phyloP scores from a whole-genome alignment of 1,140 invertebrate genomes.

The Saccostrea glomerata region DNA sequence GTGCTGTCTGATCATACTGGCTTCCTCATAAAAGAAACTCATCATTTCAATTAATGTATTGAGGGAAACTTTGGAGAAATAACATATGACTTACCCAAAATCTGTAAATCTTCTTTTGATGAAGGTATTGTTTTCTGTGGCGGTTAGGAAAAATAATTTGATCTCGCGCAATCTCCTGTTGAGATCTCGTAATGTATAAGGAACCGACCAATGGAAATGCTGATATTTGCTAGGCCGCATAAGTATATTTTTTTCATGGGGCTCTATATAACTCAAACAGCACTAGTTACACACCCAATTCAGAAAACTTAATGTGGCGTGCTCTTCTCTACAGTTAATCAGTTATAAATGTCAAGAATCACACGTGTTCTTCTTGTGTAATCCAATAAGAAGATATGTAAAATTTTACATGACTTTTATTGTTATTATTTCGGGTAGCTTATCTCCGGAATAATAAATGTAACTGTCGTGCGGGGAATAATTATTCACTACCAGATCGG shows the following conservation, averaged over 20 bases:
- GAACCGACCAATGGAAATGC: constrained; percentile 25
- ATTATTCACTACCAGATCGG: constrained; percentile 4
- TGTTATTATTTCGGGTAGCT: constrained; percentile 28
- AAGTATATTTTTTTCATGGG: constrained; percentile 35
- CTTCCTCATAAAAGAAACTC: constrained; percentile 24
- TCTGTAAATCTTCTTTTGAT: constrained; percentile 29
- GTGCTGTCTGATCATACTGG: background rate
- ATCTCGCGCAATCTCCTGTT: constrained; percentile 26
- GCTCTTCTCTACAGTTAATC: constrained; percentile 26
- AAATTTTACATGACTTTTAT: constrained; percentile 26
- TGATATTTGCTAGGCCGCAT: background rate
- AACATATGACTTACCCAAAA: constrained; percentile 21
- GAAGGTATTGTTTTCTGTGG: constrained; percentile 30
- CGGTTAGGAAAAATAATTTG: constrained; percentile 34
- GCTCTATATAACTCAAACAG: constrained; percentile 12
- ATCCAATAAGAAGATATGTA: constrained; percentile 33
- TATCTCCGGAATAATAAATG: background rate
- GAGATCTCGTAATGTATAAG: constrained; percentile 36
- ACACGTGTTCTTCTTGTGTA: constrained; percentile 26
- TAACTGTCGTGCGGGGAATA: background rate
- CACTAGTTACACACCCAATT: constrained; percentile 8
- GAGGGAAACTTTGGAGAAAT: constrained; percentile 36
- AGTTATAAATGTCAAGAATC: constrained; percentile 35
- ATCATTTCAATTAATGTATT: constrained; percentile 33
- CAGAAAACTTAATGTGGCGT: constrained; percentile 30